These are phyloP conservation scores for Siphlonurus alternatus DNA, from an alignment of 2,888 invertebrate genomes.

Conservation along the genomic window DNA sequence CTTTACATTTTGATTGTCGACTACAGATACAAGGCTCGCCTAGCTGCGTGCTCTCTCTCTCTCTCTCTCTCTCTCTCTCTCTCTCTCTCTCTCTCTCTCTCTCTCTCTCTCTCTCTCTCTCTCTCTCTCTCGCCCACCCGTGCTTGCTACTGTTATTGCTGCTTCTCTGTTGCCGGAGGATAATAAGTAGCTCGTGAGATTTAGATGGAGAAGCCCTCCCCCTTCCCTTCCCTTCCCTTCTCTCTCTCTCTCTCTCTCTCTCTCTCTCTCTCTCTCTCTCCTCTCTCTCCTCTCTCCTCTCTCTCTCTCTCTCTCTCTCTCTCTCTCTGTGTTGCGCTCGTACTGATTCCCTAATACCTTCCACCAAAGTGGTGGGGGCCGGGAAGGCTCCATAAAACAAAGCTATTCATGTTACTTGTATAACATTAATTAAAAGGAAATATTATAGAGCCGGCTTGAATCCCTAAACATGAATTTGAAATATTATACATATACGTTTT, in stretches of 20 bases:
- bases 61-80: background rate
- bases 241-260: background rate
- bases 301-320: background rate
- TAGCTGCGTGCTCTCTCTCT: background rate
- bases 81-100: background rate
- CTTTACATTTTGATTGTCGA: too few species aligned
- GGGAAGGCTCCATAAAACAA: too few species aligned
- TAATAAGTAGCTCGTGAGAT: background rate
- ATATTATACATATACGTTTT: too few species aligned
- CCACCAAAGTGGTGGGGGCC: background rate
- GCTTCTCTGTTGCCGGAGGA: background rate
- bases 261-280: background rate
- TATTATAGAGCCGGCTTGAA: background rate
- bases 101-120: background rate
- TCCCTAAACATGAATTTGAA: too few species aligned
- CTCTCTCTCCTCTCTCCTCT: background rate
- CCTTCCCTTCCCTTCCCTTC: background rate
- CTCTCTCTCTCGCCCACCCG: background rate
- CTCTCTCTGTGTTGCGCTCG: background rate
- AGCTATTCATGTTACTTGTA: background rate
- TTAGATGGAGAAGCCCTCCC: background rate
- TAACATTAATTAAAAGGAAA: background rate
- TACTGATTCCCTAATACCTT: background rate
- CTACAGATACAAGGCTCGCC: too few species aligned
- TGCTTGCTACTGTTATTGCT: background rate